Conservation (phyloP, 1,140 invertebrate genomes). For the Charaxes varanes region DNA sequence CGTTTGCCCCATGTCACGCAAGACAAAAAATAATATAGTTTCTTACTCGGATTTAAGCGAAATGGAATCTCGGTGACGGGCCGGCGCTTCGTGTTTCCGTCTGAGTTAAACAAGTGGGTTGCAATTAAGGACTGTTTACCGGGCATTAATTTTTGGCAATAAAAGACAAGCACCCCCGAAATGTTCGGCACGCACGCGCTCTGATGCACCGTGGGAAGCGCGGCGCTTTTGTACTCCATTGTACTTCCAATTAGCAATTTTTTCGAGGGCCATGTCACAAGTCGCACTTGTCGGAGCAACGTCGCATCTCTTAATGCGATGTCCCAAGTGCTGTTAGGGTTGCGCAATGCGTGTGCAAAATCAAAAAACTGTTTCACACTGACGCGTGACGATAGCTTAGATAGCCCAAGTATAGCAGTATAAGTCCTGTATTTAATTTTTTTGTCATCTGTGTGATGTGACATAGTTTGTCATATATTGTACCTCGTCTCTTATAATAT, state of each 20-base stretch:
- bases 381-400: too few species aligned
- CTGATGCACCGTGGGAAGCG: constrained; percentile 63
- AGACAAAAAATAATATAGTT: too few species aligned
- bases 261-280: constrained; percentile 41
- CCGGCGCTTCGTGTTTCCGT: constrained; percentile 17
- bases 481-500: too few species aligned
- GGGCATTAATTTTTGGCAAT: constrained; percentile 73
- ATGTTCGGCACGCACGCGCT: constrained; percentile 57
- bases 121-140: constrained; percentile 66
- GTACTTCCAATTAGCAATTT: constrained; percentile 67
- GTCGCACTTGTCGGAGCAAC: constrained; percentile 54
- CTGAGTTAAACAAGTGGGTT: constrained; percentile 14
- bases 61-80: neutral
- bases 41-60: constrained; percentile 5
- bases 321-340: too few species aligned
- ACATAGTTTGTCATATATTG: too few species aligned
- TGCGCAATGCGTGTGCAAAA: too few species aligned
- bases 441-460: too few species aligned
- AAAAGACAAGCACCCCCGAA: constrained; percentile 60
- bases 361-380: too few species aligned
- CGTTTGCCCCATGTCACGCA: too few species aligned
- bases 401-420: too few species aligned
- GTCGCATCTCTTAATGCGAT: constrained; percentile 54
- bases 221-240: constrained; percentile 65
- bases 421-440: too few species aligned